Base-by-base conservation (phyloP, 1,140 invertebrate species). In the Odontomachus brunneus region DNA sequence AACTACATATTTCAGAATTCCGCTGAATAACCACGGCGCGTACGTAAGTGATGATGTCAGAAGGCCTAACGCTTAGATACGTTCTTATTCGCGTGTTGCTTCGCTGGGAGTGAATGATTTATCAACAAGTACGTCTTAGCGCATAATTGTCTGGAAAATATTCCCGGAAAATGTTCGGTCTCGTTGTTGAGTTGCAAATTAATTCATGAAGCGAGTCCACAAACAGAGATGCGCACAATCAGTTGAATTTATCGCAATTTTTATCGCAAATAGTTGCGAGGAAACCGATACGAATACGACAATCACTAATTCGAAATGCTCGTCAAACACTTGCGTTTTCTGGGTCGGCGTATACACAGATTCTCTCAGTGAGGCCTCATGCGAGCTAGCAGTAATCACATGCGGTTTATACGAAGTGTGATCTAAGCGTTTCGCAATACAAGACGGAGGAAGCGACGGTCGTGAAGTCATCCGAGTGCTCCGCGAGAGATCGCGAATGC, bases 401-500 rank as follows among this genome's bases (percentile, higher is more conserved):
- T 19, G 71, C n/a, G 57, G 67, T 75, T 85, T 60, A n/a, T 51
- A 12, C 49, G 22, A 22, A n/a, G 5, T 38, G 49, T 22, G 44
- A 33, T 15, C 17, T 53, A 48, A 65, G 19, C n/a, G 17, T 22
- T 76, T 78, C 49, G 33, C 17, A 73, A 51, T 19, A 83, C 51
- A 33, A 26, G 33, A 26, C 63, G 80, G 60, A 69, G 60, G 51
- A 80, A 87, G 33, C 44, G 33, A 44, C 24, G 17, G 0, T 15
- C 29, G 19, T 74, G 74, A 86, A 49, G 80, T 78, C 82, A 65
- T 24, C 17, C 29, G 78, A 26, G 44, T 17, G 57, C n/a, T 26
- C 38, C 38, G 14, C 65, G 14, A 26, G 65, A 60, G 63, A 33
- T 33, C 57, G 59, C 33, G 38, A 12, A n/a, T n/a, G n/a, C n/a